Base-by-base conservation (phyloP, 1,140 invertebrate species). In the Rhagoletis pomonella region DNA sequence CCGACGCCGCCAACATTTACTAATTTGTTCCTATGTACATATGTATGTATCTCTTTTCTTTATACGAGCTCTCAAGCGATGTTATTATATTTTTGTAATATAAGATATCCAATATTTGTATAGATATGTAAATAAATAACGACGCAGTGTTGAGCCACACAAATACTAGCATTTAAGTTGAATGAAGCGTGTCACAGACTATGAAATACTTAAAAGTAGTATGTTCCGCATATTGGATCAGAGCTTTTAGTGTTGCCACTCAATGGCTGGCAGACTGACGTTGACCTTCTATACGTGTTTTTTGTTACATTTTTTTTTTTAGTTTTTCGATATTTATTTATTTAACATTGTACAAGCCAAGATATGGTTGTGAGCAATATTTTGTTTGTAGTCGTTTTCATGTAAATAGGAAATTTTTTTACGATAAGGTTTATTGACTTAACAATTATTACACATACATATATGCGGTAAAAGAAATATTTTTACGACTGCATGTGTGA, bases 341-440 rank as follows among this genome's bases (percentile, higher is more conserved):
- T 39, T 67, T 77, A 6, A 17, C 14, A 19, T 81, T 81, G 55
- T 81, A 55, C 42, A n/a, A 9, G 6, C 7, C 44, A 55, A 55
- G 73, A 55, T 81, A 55, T 19, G 73, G 55, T 17, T 19, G 19
- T 81, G 42, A 81, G 7, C 7, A 7, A 6, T 55, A 55, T 19
- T 6, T 4, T 55, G 2, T 81, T 10, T 81, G 12, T 55, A 55
- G 50, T 55, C 55, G 10, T 55, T 81, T 0, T n/a, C 55, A 7
- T 77, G 73, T 81, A 81, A 81, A 55, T 81, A 55, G 73, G 64
- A 67, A 55, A 29, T 55, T 81, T 77, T 81, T 77, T 55, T 50
- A 58, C 47, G 73, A 55, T 81, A 81, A 81, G 73, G 73, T 58
- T 81, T 81, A 81, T 81, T 55, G 73, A 55, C 73, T 81, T 44